Base-by-base conservation (phyloP, 2,797 vertebrate genomes). In the Cyprinodon diabolis region DNA sequence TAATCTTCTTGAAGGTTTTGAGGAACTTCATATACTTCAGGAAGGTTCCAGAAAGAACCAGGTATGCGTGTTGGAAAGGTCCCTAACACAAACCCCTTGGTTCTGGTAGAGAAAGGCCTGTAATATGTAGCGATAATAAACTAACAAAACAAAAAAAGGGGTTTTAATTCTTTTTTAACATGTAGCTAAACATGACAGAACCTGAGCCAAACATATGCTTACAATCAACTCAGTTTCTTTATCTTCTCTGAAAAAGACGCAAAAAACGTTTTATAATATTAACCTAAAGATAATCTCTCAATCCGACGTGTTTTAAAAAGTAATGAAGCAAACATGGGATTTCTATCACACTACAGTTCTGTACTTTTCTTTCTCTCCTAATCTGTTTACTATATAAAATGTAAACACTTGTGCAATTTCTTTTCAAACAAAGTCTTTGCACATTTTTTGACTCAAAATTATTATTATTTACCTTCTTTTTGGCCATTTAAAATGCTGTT, bases 251-350 rank as follows among this genome's bases (percentile, higher is more conserved):
- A 87, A 78, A 79, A 68, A 72, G 57, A 85, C 90, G 89, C 90
- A 92, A 93, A 91, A 90, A 79, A 70, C 71, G 75, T 78, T 62
- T 93, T 88, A 91, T 90, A 80, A 91, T 92, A 89, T 49, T 65
- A 74, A 73, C 25, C 37, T 67, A 74, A 73, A 87, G 81, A 72
- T 74, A 80, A 81, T 78, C 66, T 83, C 35, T 66, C 23, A 37
- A 66, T 66, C 48, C 69, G 25, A 58, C 55, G 68, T 78, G 43
- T 77, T 77, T 13, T 69, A 80, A 48, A 72, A 66, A 72, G 15
- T 43, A 75, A 45, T 17, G 63, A 71, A 71, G 70, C 71, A 80
- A 15, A 69, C 66, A 74, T 84, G 82, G 68, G 83, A 66, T 77
- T 85, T 88, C 80, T 84, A 90, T 71, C 55, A 76, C 79, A 67